Conservation (phyloP, 2,113 vertebrate genomes). For the Piprites chloris region DNA sequence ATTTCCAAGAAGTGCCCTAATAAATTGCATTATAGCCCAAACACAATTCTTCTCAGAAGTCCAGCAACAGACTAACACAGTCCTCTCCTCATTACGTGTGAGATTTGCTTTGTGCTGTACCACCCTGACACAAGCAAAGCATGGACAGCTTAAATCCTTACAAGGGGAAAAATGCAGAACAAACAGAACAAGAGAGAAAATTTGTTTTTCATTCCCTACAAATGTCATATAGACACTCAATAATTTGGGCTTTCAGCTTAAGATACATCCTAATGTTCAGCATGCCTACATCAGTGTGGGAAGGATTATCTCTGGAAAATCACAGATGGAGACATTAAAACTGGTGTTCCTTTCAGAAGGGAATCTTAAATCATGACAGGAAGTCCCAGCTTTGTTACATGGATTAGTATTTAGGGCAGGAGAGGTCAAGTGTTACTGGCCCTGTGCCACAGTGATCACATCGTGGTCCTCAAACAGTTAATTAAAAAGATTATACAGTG, state of each 20-base stretch:
- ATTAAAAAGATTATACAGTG: neutral
- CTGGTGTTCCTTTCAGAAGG: neutral
- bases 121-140: neutral
- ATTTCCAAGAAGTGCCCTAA: neutral
- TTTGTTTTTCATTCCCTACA: neutral
- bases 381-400: neutral
- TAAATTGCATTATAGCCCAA: neutral
- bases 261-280: neutral
- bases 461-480: neutral
- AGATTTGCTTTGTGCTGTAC: neutral
- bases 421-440: neutral
- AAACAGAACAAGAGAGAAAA: neutral
- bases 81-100: neutral
- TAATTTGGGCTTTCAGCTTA: conserved; percentile 3
- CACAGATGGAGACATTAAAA: conserved; percentile 40
- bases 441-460: neutral
- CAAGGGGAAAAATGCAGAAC: neutral
- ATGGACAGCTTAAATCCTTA: neutral
- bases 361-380: neutral
- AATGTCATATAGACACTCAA: neutral
- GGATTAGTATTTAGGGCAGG: neutral
- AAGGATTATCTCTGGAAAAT: conserved; percentile 30
- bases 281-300: neutral
- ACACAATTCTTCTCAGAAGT: neutral
- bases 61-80: neutral